A percentile compares a stretch with the other conserved stretches of the same genome.
Evolutionary conservation across 2,797 vertebrate genomes (phyloP).

Genomic region (Sylvilagus floridanus): DNA sequence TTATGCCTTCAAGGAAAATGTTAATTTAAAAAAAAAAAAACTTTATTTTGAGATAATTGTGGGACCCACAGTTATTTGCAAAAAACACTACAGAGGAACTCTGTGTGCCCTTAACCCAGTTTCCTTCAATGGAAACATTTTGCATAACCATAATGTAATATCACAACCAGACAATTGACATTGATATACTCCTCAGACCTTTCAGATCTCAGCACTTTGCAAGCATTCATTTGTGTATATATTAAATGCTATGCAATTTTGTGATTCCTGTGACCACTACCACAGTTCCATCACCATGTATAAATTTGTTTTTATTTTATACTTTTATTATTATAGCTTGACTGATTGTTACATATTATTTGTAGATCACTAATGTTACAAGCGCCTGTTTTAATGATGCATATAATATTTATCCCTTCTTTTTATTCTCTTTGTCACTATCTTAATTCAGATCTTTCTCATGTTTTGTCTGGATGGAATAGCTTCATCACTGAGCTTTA

Average conservation of each 20-base stretch:
- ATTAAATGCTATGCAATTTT: background rate
- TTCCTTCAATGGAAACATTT: background rate
- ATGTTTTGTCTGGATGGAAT: background rate
- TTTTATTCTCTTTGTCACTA: background rate
- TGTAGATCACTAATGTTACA: background rate
- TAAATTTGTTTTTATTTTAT: background rate
- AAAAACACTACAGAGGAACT: background rate
- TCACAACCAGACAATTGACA: background rate
- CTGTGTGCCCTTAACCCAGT: rapidly evolving
- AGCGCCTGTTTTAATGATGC: background rate
- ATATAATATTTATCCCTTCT: background rate
- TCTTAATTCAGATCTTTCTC: background rate
- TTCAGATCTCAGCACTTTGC: background rate
- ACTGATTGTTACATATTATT: background rate
- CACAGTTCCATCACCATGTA: background rate
- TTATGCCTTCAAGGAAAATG: background rate
- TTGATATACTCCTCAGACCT: background rate
- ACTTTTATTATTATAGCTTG: background rate
- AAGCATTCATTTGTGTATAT: background rate
- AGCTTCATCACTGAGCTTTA: background rate
- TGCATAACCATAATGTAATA: background rate
- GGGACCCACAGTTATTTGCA: background rate
- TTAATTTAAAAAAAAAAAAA: background rate
- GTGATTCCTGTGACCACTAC: background rate
- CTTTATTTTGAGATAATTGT: background rate